These are phyloP conservation scores for Chalcosyrphus nemorum DNA, from an alignment of 2,888 invertebrate genomes.

Conservation along the genomic window DNA sequence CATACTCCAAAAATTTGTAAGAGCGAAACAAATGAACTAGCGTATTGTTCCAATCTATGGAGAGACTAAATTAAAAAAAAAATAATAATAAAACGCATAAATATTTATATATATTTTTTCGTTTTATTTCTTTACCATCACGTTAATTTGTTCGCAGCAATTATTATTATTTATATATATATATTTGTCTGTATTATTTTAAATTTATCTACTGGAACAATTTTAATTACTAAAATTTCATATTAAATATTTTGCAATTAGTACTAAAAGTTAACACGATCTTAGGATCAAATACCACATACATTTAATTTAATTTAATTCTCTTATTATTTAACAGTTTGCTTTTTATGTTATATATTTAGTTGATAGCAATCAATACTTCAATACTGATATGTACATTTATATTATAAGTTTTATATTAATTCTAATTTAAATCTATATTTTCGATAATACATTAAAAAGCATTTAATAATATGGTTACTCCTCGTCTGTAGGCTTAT, in stretches of 20 bases:
- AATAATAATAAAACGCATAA: too few species aligned
- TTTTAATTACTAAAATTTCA: conserved; percentile 25
- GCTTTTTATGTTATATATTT: conserved; percentile 19
- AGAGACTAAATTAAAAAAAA: too few species aligned
- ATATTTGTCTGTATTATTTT: conserved; percentile 20
- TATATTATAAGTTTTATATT: conserved; percentile 28
- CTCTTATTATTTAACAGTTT: conserved; percentile 43
- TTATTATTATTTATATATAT: conserved; percentile 36
- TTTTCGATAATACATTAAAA: conserved; percentile 32
- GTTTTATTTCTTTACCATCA: conserved; percentile 48
- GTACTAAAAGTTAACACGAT: conserved; percentile 59
- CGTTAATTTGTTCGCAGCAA: conserved; percentile 49
- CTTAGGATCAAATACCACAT: conserved; percentile 56
- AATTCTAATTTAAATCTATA: conserved; percentile 17
- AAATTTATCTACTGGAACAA: conserved; percentile 45
- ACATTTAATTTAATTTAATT: conserved; percentile 49
- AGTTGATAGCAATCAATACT: conserved; percentile 33
- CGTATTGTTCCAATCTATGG: too few species aligned
- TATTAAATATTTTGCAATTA: conserved; percentile 33
- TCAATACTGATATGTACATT: conserved; percentile 66
- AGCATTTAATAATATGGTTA: conserved; percentile 33
- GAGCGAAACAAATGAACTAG: too few species aligned
- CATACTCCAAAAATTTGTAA: too few species aligned
- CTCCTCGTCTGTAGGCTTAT: not conserved
- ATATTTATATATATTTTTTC: conserved; percentile 1